Percentiles rank a stretch among this genome's conserved stretches.
Conservation (phyloP, 2,797 vertebrate species). For the Danio aesculapii region DNA sequence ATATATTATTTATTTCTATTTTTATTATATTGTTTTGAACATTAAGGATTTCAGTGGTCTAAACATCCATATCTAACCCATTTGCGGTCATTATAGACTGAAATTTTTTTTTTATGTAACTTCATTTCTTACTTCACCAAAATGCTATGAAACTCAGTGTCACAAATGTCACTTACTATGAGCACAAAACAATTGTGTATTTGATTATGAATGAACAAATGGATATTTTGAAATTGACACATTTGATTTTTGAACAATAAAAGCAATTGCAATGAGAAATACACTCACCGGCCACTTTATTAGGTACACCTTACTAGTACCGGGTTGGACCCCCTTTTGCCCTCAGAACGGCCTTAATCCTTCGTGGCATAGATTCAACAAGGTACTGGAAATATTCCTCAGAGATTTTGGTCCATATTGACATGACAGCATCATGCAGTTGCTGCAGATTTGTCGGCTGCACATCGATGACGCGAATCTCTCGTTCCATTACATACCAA, state of each 20-base stretch:
- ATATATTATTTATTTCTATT: too few species aligned
- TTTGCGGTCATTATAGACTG: not conserved
- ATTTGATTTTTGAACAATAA: not conserved
- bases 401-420: too few species aligned
- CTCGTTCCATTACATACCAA: too few species aligned
- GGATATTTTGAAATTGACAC: not conserved
- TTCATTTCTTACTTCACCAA: not conserved
- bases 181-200: not conserved
- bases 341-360: too few species aligned
- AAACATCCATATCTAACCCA: not conserved
- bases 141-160: not conserved
- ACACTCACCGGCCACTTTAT: too few species aligned
- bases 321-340: too few species aligned
- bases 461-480: too few species aligned
- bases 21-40: not conserved
- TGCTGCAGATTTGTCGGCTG: too few species aligned
- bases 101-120: not conserved
- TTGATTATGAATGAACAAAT: not conserved
- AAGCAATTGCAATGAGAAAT: not conserved
- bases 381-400: too few species aligned
- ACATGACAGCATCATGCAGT: too few species aligned
- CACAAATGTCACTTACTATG: not conserved
- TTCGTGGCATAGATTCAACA: too few species aligned
- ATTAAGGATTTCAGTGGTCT: not conserved
- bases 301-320: too few species aligned